These are phyloP conservation scores for Sylvilagus bachmani DNA, from an alignment of 2,113 vertebrate species.

Conservation along the genomic window DNA sequence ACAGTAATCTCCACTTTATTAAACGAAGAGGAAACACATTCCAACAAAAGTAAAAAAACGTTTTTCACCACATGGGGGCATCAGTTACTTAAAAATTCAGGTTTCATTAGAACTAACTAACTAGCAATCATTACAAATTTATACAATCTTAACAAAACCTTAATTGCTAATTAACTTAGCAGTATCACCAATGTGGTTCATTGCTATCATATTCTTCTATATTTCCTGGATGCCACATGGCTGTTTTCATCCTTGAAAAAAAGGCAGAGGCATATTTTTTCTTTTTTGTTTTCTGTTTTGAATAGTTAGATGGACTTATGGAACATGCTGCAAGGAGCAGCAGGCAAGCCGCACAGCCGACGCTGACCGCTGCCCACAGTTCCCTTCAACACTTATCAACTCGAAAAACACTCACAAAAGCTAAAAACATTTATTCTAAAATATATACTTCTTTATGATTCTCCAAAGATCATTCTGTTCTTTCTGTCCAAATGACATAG, in stretches of 20 bases:
- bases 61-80: slow-evolving; percentile 87
- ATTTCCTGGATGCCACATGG: not conserved
- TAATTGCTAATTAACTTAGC: slow-evolving; percentile 26
- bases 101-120: slow-evolving; percentile 39
- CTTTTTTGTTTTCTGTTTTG: no score
- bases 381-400: slow-evolving; percentile 7
- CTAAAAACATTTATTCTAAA: slow-evolving; percentile 32
- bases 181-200: not conserved
- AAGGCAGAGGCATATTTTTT: no score
- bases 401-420: slow-evolving; percentile 19
- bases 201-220: not conserved
- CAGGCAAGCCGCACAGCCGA: no score
- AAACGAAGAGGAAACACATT: slow-evolving; percentile 55
- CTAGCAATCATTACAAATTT: slow-evolving; percentile 40
- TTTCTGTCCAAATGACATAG: not conserved
- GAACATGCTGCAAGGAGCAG: no score
- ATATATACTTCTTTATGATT: slow-evolving; percentile 16
- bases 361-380: no score
- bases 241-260: slow-evolving; percentile 4
- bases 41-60: slow-evolving; percentile 67
- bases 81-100: slow-evolving; percentile 77
- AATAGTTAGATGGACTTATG: no score
- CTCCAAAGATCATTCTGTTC: slow-evolving; percentile 20
- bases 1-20: slow-evolving; percentile 41
- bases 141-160: slow-evolving; percentile 47